Base-by-base conservation (phyloP, 2,113 vertebrate genomes). In the Gallinago media region DNA sequence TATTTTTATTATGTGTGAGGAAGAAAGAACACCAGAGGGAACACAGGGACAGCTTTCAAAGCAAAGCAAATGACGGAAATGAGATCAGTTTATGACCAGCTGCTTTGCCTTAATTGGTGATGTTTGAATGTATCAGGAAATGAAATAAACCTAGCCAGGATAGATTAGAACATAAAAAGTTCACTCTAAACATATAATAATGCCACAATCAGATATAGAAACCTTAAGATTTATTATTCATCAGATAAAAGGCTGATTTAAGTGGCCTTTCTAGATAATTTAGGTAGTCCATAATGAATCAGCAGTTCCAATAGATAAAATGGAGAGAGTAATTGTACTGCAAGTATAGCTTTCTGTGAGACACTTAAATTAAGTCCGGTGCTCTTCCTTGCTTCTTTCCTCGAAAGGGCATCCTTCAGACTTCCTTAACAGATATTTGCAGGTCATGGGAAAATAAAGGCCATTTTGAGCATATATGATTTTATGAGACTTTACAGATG, bases 71-170 rank as follows among this genome's bases (percentile, higher is more conserved):
- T 15, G 88, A 71, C 29, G 82, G 96, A 92, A 93, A 90, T 79
- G 79, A 95, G 88, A 55, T 89, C 85, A 52, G 70, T 94, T 95
- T 95, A 44, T 91, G 92, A 76, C 77, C 93, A 94, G 87, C 93
- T 96, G 89, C 93, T 89, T 89, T 85, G 86, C 93, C 46, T 96
- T 96, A 95, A 96, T 95, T 89, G 71, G 76, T 55, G 70, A 70
- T 72, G 85, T 72, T 63, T 95, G 80, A 84, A 85, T 85, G 80
- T 18, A n/a, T 26, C 84, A 89, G 94, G 89, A 93, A 91, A 94
- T 67, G 61, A 94, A 96, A 94, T 76, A 82, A 96, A 76, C 56
- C n/a, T 12, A 54, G 65, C 58, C 86, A 94, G 92, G 77, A 78
- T 52, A 82, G 84, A 89, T 90, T 72, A 54, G 74, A 74, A 44